phyloP scores from a whole-genome alignment of 2,888 invertebrate genomes.

The Heliconius aoede region DNA sequence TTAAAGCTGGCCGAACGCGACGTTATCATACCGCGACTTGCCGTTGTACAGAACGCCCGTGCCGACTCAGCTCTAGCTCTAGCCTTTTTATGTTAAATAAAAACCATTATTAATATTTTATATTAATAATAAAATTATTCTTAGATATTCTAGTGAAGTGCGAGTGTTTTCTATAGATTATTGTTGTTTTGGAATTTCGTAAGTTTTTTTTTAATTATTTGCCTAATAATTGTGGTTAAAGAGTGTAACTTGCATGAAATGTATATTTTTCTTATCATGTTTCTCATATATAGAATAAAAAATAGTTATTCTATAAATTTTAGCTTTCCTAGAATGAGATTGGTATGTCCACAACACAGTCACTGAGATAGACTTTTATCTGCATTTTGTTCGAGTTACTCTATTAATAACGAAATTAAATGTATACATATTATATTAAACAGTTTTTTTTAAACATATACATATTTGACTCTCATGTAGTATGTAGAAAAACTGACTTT shows the following conservation, averaged over 20 bases:
- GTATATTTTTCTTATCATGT: not conserved
- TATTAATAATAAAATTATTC: not conserved
- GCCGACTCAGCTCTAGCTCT: conserved; percentile 37
- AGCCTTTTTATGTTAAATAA: not conserved
- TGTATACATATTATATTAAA: too few species aligned
- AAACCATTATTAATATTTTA: not conserved
- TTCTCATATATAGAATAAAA: not conserved
- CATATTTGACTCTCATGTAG: too few species aligned
- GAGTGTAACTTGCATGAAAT: not conserved
- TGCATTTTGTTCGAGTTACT: not conserved
- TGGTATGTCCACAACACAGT: not conserved
- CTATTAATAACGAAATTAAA: not conserved
- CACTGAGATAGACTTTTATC: not conserved
- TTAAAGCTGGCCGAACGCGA: conserved; percentile 45
- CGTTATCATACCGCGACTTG: conserved; percentile 67
- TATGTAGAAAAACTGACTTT: too few species aligned
- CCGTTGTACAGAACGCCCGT: conserved; percentile 58
- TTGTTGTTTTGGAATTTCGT: not conserved
- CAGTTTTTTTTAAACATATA: too few species aligned
- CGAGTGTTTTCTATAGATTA: conserved; percentile 11
- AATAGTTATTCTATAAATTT: not conserved
- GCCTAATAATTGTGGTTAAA: not conserved
- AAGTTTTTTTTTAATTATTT: conserved; percentile 10
- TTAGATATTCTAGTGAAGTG: conserved; percentile 17
- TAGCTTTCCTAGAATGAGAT: not conserved